A percentile compares a stretch with the other conserved stretches of the same genome.
phyloP scores from a whole-genome alignment of 2,888 invertebrate genomes.

The Torymus aiolomorphi region DNA sequence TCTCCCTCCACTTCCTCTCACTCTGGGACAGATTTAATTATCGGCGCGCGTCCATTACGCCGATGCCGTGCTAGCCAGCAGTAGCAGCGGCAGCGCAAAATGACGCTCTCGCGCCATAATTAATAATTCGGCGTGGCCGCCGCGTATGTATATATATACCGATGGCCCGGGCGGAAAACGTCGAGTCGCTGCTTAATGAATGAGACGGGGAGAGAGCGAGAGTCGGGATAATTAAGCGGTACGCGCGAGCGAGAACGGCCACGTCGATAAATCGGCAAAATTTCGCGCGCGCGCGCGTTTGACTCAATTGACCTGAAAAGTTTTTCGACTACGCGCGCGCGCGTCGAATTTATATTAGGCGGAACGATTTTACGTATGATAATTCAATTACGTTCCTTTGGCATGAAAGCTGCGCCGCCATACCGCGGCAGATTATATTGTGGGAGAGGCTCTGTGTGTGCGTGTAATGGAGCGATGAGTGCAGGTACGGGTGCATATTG shows the following conservation, averaged over 20 bases:
- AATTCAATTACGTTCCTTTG: conserved; percentile 36
- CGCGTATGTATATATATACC: conserved; percentile 4
- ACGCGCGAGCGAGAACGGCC: background rate
- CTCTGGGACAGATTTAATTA: conserved; percentile 48
- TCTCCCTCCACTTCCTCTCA: background rate
- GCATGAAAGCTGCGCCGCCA: background rate
- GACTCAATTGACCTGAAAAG: conserved; percentile 52
- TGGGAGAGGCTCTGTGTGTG: background rate
- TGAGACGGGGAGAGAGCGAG: conserved; percentile 25
- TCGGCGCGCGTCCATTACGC: conserved; percentile 49
- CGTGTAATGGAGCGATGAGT: background rate
- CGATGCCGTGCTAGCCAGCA: background rate
- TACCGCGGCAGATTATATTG: background rate
- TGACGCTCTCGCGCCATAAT: conserved; percentile 47
- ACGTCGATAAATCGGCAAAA: conserved; percentile 50
- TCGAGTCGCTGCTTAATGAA: conserved; percentile 39
- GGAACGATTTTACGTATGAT: conserved; percentile 37
- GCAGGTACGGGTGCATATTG: no score
- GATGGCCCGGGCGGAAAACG: conserved; percentile 12
- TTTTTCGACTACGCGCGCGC: background rate
- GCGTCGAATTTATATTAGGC: conserved; percentile 17
- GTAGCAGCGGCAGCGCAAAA: conserved; percentile 12
- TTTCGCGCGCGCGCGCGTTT: conserved; percentile 46
- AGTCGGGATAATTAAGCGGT: conserved; percentile 54
- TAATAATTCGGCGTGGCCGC: conserved; percentile 58